These are phyloP conservation scores for Sebastes fasciatus DNA, from an alignment of 2,113 vertebrate species.

Conservation along the genomic window DNA sequence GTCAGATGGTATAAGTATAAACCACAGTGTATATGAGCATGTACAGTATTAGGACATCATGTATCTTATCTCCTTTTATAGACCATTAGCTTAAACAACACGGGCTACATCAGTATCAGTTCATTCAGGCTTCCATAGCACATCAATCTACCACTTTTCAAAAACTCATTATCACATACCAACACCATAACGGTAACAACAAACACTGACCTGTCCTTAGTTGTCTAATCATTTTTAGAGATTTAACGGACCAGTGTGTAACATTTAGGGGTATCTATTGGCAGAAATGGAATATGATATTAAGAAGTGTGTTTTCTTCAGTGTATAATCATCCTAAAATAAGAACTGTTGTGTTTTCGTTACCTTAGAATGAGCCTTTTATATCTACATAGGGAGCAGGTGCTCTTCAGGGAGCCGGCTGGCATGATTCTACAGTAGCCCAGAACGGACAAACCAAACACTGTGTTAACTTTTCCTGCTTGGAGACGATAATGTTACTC, in stretches of 20 bases:
- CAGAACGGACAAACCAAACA: too few species aligned
- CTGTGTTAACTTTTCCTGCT: too few species aligned
- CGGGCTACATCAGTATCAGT: constrained; percentile 22
- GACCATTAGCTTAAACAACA: constrained; percentile 51
- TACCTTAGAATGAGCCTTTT: too few species aligned
- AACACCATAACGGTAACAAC: constrained; percentile 33
- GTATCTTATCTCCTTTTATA: constrained; percentile 62
- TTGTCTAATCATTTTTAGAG: neutral
- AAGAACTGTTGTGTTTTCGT: too few species aligned
- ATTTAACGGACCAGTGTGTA: neutral
- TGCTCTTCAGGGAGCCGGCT: too few species aligned
- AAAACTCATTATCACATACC: neutral
- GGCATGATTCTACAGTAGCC: too few species aligned
- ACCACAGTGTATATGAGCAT: constrained; percentile 72
- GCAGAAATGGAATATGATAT: too few species aligned
- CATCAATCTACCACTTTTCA: constrained; percentile 35
- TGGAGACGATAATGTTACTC: too few species aligned
- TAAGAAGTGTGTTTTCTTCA: too few species aligned
- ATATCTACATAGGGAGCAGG: too few species aligned
- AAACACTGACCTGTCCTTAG: constrained; percentile 12
- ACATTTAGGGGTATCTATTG: too few species aligned
- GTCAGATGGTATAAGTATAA: constrained; percentile 67
- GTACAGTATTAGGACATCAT: constrained; percentile 71
- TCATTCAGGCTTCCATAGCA: constrained; percentile 27
- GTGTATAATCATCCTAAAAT: too few species aligned